These are phyloP conservation scores for Cryptoleucopteryx plumbea DNA, from an alignment of 2,113 vertebrate species.

Conservation along the genomic window DNA sequence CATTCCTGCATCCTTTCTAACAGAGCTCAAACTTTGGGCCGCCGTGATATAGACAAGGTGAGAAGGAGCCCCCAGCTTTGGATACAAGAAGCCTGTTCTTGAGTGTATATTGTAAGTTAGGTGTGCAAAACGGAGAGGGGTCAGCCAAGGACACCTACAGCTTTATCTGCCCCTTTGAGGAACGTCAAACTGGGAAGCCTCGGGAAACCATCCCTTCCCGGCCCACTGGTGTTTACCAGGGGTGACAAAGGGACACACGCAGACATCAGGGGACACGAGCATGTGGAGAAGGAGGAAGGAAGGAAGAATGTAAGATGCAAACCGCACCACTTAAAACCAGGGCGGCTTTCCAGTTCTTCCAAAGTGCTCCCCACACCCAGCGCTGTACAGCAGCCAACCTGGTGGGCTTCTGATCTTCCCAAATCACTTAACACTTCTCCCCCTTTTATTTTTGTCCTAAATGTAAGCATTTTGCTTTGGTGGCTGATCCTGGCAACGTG, in stretches of 20 bases:
- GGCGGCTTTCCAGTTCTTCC: slow-evolving; percentile 4
- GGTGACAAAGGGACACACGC: not conserved
- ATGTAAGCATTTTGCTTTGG: slow-evolving; percentile 15
- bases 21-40: not conserved
- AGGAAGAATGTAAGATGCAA: slow-evolving; percentile 14
- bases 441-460: slow-evolving; percentile 46
- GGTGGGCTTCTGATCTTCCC: slow-evolving; percentile 28
- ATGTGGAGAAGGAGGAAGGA: not conserved
- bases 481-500: not conserved
- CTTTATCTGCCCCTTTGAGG: not conserved
- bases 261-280: not conserved
- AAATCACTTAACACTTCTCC: slow-evolving; percentile 54
- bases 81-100: not conserved
- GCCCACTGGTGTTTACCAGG: not conserved
- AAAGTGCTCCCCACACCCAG: slow-evolving; percentile 13
- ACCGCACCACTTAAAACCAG: not conserved
- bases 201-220: not conserved
- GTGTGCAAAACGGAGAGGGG: not conserved
- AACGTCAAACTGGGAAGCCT: not conserved
- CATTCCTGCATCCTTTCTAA: not conserved
- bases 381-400: not conserved
- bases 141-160: not conserved
- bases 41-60: not conserved
- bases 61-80: not conserved
- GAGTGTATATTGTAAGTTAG: not conserved